phyloP scores from a whole-genome alignment of 2,113 vertebrate genomes.

The Corydoras sp. region DNA sequence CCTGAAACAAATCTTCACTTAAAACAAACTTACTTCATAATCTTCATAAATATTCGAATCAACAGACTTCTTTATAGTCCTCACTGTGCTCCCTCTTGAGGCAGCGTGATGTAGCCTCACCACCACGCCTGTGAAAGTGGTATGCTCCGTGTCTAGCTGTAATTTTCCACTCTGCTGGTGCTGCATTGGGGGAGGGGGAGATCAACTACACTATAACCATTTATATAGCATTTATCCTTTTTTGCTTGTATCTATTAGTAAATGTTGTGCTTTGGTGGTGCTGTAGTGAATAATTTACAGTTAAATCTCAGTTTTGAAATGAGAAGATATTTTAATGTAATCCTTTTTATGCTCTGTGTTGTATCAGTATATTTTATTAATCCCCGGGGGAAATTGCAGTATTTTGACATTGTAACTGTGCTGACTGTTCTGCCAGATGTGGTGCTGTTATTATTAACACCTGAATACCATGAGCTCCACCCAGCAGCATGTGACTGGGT shows the following conservation, averaged over 20 bases:
- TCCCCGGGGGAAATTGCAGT: too few relatives aligned
- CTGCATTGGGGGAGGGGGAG: constrained; percentile 29
- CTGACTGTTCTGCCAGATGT: constrained; percentile 7
- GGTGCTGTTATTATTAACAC: constrained; percentile 11
- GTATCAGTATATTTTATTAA: too few relatives aligned
- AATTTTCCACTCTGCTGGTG: constrained; percentile 41
- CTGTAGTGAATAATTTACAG: not conserved
- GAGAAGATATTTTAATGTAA: too few relatives aligned
- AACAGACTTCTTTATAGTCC: too few relatives aligned
- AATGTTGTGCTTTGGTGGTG: too few relatives aligned
- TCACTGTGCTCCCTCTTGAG: too few relatives aligned
- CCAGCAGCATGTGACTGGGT: constrained; percentile 7
- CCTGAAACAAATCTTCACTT: too few relatives aligned
- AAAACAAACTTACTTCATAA: too few relatives aligned
- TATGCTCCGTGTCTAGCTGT: constrained; percentile 21
- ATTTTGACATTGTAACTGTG: constrained; percentile 3
- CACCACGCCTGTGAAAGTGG: too few relatives aligned
- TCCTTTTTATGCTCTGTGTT: not conserved
- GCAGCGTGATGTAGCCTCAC: too few relatives aligned
- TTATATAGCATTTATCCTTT: not conserved
- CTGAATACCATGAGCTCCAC: constrained; percentile 28
- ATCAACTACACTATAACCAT: constrained; percentile 1
- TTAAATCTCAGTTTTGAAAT: not conserved
- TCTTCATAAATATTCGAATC: too few relatives aligned
- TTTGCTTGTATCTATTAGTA: not conserved